Evolutionary conservation across 2,113 vertebrate species (phyloP).

Genomic region (Platichthys stellatus): DNA sequence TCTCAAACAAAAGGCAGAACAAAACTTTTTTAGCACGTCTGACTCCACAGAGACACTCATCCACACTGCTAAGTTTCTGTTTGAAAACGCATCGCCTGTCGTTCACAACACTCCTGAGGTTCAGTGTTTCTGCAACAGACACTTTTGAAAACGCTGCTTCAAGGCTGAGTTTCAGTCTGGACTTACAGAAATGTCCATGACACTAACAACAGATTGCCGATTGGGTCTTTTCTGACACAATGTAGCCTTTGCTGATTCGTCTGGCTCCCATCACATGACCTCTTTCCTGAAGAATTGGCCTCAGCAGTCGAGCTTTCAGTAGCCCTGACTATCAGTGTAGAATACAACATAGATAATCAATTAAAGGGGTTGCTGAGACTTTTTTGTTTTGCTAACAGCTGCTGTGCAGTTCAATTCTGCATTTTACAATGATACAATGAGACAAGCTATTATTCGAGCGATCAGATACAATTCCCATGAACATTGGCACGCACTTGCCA

Average conservation of each 20-base stretch:
- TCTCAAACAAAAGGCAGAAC: constrained; percentile 21
- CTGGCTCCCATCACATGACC: not conserved
- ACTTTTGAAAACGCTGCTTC: not conserved
- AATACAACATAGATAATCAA: not conserved
- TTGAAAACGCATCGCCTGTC: not conserved
- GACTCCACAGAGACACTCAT: not conserved
- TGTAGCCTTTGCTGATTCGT: not conserved
- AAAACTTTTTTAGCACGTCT: constrained; percentile 26
- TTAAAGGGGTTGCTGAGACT: no score
- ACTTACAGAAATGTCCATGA: not conserved
- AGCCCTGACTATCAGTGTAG: not conserved
- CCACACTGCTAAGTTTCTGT: not conserved
- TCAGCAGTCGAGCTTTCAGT: not conserved
- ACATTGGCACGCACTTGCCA: no score
- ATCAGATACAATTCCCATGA: no score
- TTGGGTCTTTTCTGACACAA: not conserved
- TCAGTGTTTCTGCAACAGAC: not conserved
- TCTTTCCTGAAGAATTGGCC: not conserved
- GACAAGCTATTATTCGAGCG: no score
- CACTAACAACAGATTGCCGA: no score
- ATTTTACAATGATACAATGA: no score
- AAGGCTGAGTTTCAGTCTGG: not conserved
- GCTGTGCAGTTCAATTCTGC: no score
- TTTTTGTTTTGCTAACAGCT: no score
- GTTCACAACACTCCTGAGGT: no score